Conservation (phyloP, 2,888 invertebrate genomes). For the Ligdia adustata region DNA sequence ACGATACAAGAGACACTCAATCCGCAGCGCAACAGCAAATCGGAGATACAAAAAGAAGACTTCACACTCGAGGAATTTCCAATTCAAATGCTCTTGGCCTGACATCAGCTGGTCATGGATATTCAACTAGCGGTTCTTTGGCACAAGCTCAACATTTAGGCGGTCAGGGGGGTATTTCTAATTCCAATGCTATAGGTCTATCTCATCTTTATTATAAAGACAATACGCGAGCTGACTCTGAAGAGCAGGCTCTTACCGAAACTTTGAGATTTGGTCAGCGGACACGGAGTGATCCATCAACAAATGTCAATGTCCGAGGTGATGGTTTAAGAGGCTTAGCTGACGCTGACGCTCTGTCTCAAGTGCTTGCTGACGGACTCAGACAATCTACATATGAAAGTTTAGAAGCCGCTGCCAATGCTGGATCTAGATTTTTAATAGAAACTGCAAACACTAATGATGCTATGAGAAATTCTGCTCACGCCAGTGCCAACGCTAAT, state of each 20-base stretch:
- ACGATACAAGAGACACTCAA: neutral
- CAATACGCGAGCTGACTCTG: neutral
- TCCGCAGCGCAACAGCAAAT: neutral
- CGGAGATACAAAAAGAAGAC: neutral
- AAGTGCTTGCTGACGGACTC: neutral
- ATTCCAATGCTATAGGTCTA: neutral
- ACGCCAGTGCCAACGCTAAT: neutral
- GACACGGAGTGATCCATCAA: too few relatives aligned
- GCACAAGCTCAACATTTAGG: slow-evolving; percentile 16
- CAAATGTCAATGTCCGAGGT: neutral
- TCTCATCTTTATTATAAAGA: too few relatives aligned
- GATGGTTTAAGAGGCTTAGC: too few relatives aligned
- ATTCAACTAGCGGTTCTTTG: neutral
- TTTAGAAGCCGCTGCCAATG: neutral
- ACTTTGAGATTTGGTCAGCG: too few relatives aligned
- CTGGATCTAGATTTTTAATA: too few relatives aligned
- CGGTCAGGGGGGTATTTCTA: neutral
- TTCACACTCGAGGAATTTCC: neutral
- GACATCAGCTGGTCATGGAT: neutral
- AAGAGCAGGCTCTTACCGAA: too few relatives aligned
- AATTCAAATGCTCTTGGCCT: neutral
- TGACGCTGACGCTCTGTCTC: neutral
- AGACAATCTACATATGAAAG: neutral
- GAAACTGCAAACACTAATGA: neutral
- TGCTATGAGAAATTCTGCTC: neutral